Percentiles rank a stretch among this genome's conserved stretches.
Evolutionary conservation across 2,797 vertebrate species (phyloP).

Genomic region (Gouania willdenowi): DNA sequence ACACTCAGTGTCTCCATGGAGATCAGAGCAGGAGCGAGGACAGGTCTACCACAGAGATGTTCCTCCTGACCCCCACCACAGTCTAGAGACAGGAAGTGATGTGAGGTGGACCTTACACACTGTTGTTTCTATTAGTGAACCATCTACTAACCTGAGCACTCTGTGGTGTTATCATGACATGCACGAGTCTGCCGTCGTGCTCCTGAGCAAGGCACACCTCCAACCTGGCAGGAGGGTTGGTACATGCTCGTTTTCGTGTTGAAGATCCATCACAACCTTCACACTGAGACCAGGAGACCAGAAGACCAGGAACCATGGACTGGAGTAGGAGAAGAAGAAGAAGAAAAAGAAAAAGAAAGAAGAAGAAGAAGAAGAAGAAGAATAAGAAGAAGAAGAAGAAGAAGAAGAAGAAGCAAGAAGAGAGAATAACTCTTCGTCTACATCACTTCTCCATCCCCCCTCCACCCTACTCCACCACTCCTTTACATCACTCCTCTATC

Average conservation of each 20-base stretch:
- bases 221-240: conserved; percentile 78
- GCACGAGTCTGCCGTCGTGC: conserved; percentile 71
- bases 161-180: conserved; percentile 74
- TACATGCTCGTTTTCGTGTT: conserved; percentile 71
- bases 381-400: too few relatives aligned
- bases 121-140: too few relatives aligned
- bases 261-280: conserved; percentile 72
- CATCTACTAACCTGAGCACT: conserved; percentile 79
- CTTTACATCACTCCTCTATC: too few relatives aligned
- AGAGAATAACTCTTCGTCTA: too few relatives aligned
- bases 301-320: conserved; percentile 84
- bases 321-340: conserved; percentile 25
- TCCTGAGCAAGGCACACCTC: conserved; percentile 79
- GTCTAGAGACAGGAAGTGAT: conserved; percentile 54
- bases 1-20: conserved; percentile 76
- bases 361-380: not conserved
- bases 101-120: too few relatives aligned
- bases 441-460: too few relatives aligned
- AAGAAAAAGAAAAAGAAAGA: not conserved
- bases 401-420: too few relatives aligned
- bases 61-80: conserved; percentile 74
- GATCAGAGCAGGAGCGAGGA: conserved; percentile 83
- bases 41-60: conserved; percentile 81
- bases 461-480: too few relatives aligned
- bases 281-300: conserved; percentile 80